A percentile compares a stretch with the other conserved stretches of the same genome.
Evolutionary conservation across 1,140 invertebrate genomes (phyloP).

Genomic region (Bombus affinis): DNA sequence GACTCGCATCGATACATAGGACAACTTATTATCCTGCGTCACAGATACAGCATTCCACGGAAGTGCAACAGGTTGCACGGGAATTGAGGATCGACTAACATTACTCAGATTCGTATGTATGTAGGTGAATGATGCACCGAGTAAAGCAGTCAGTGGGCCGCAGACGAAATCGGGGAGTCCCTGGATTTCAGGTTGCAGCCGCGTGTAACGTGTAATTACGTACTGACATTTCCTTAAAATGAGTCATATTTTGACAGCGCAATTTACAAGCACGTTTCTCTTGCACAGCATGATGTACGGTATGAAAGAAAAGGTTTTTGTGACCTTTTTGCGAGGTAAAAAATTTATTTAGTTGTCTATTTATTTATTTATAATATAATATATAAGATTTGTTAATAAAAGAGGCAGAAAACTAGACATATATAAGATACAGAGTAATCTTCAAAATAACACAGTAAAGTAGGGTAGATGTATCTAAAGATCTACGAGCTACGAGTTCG

Average conservation of each 20-base stretch:
- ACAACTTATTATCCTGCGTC: slow-evolving; percentile 11
- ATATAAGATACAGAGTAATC: too few relatives aligned
- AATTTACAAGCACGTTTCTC: not conserved
- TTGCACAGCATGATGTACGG: not conserved
- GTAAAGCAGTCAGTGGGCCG: slow-evolving; percentile 36
- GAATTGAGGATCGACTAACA: slow-evolving; percentile 21
- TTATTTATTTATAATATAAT: too few relatives aligned
- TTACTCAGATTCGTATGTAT: slow-evolving; percentile 33
- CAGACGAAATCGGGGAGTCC: too few relatives aligned
- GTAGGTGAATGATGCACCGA: slow-evolving; percentile 49
- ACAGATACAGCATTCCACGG: not conserved
- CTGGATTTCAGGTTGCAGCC: not conserved
- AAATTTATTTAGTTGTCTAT: too few relatives aligned
- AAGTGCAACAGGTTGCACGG: slow-evolving; percentile 16
- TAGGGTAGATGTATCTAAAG: too few relatives aligned
- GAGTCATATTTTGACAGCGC: not conserved
- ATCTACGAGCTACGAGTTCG: too few relatives aligned
- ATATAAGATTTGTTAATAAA: too few relatives aligned
- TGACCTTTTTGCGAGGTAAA: too few relatives aligned
- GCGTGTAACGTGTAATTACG: not conserved
- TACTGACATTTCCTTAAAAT: slow-evolving; percentile 18
- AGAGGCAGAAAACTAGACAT: too few relatives aligned
- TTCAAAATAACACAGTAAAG: too few relatives aligned
- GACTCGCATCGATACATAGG: not conserved
- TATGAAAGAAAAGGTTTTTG: too few relatives aligned